Conservation (phyloP, 2,888 invertebrate species). For the Luperina testacea region DNA sequence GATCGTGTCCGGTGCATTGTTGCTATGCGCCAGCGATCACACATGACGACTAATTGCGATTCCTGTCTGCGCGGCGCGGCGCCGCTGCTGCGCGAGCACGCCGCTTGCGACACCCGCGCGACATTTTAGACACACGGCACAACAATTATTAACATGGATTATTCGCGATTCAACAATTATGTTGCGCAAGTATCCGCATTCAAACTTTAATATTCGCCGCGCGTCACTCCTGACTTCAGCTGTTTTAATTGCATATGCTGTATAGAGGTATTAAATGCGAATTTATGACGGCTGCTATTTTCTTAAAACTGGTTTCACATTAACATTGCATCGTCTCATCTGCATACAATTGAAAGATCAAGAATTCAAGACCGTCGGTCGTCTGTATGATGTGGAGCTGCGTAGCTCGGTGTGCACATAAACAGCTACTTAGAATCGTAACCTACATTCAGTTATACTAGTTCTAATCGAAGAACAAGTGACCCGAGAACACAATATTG, state of each 20-base stretch:
- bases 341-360: slow-evolving; percentile 68
- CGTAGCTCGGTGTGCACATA: slow-evolving; percentile 31
- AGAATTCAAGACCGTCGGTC: slow-evolving; percentile 45
- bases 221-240: slow-evolving; percentile 69
- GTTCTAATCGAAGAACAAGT: slow-evolving; percentile 62
- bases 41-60: slow-evolving; percentile 65
- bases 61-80: slow-evolving; percentile 46
- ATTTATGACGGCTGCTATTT: slow-evolving; percentile 52
- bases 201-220: slow-evolving; percentile 75
- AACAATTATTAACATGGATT: slow-evolving; percentile 65
- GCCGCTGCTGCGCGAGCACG: slow-evolving; percentile 59
- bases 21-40: slow-evolving; percentile 67
- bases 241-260: slow-evolving; percentile 80
- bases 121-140: slow-evolving; percentile 49
- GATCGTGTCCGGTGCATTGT: slow-evolving; percentile 68
- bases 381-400: slow-evolving; percentile 19
- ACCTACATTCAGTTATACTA: slow-evolving; percentile 64
- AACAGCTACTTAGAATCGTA: slow-evolving; percentile 53
- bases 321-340: slow-evolving; percentile 59
- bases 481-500: slow-evolving; percentile 61
- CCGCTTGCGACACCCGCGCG: slow-evolving; percentile 67
- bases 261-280: slow-evolving; percentile 52
- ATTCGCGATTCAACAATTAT: slow-evolving; percentile 80
- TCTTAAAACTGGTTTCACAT: slow-evolving; percentile 55
- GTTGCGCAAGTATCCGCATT: slow-evolving; percentile 79